phyloP scores from a whole-genome alignment of 1,140 invertebrate species.

The Tribolium madens region DNA sequence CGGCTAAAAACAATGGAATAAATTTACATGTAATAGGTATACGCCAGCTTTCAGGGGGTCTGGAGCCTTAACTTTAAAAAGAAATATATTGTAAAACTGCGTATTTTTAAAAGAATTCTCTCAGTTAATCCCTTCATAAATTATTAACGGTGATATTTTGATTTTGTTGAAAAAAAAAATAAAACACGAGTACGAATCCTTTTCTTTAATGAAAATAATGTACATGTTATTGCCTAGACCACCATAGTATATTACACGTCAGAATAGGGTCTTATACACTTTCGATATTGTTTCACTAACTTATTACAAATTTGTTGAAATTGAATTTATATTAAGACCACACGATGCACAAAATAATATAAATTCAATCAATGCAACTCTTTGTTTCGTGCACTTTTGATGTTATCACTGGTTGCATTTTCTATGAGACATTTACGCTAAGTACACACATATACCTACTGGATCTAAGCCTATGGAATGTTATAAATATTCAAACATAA shows the following conservation, averaged over 20 bases:
- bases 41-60: no score
- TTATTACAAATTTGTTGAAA: constrained; percentile 41
- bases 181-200: constrained; percentile 60
- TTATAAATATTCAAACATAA: constrained; percentile 42
- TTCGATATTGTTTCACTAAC: constrained; percentile 47
- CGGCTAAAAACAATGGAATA: no score
- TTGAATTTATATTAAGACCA: constrained; percentile 17
- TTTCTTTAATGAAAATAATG: constrained; percentile 68
- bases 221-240: constrained; percentile 68
- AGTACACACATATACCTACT: constrained; percentile 65
- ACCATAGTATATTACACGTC: constrained; percentile 65
- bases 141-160: no score
- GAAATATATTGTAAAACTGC: no score
- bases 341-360: constrained; percentile 2
- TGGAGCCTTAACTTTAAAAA: no score
- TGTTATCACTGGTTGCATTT: not conserved
- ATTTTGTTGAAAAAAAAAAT: no score
- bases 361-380: constrained; percentile 39
- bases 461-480: constrained; percentile 57
- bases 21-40: no score
- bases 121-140: no score
- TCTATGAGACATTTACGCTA: constrained; percentile 60
- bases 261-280: constrained; percentile 65
- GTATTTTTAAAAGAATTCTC: no score
- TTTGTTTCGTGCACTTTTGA: constrained; percentile 17